Conservation (phyloP, 1,140 invertebrate species). For the Drosophila sp. region DNA sequence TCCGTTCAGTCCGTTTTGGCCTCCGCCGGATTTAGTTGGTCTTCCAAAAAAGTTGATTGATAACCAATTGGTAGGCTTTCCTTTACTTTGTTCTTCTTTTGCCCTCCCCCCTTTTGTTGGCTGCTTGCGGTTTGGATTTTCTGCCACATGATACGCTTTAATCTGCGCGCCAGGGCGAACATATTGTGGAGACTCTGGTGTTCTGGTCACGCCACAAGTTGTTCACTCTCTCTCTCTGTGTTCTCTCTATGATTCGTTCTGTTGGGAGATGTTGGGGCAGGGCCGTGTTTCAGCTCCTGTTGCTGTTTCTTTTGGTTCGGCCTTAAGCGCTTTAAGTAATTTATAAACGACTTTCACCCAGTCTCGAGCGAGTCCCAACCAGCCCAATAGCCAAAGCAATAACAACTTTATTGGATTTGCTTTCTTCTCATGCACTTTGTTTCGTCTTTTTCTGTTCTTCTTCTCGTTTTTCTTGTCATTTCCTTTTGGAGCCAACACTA, state of each 20-base stretch:
- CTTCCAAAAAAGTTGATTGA: slow-evolving; percentile 71
- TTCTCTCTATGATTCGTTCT: no score
- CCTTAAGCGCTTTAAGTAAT: slow-evolving; percentile 79
- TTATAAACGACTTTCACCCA: slow-evolving; percentile 74
- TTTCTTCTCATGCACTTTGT: slow-evolving; percentile 36
- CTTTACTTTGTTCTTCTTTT: slow-evolving; percentile 7
- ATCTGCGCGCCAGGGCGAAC: slow-evolving; percentile 59
- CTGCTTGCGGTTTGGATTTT: slow-evolving; percentile 74
- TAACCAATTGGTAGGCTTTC: slow-evolving; percentile 82
- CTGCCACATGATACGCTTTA: slow-evolving; percentile 78
- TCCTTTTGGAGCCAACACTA: slow-evolving; percentile 15
- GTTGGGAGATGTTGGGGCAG: slow-evolving; percentile 36
- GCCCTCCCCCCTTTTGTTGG: slow-evolving; percentile 42
- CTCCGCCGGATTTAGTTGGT: slow-evolving; percentile 29
- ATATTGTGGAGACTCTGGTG: slow-evolving; percentile 54
- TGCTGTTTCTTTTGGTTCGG: slow-evolving; percentile 43
- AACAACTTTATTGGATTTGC: slow-evolving; percentile 75
- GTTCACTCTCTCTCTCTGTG: slow-evolving; percentile 9
- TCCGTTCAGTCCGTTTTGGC: background rate
- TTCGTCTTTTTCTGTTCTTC: slow-evolving; percentile 23
- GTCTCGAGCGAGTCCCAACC: slow-evolving; percentile 3
- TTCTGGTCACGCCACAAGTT: slow-evolving; percentile 67
- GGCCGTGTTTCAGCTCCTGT: background rate
- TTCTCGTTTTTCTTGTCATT: slow-evolving; percentile 17
- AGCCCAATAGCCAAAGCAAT: slow-evolving; percentile 52